Base-by-base conservation (phyloP, 2,113 vertebrate genomes). In the Terrapene triunguis region DNA sequence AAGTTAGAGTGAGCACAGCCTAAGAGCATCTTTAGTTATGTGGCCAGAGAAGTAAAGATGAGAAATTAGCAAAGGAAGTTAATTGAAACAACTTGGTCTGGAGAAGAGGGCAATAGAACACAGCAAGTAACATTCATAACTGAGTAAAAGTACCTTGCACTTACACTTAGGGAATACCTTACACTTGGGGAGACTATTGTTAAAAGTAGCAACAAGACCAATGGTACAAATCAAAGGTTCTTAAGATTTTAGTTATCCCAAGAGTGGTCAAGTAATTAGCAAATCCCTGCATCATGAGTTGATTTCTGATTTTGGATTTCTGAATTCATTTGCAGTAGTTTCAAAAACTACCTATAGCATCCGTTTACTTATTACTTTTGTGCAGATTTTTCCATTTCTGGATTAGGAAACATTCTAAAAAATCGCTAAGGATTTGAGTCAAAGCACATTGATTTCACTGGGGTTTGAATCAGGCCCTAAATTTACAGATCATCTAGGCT, bases 231-330 rank as follows among this genome's bases (percentile, higher is more conserved):
- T 90, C 1, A 1, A 83, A 85, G 88, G 92, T 95, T 87, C 88
- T 54, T 87, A 87, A 83, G 57, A 27, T 69, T 90, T 95, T 95
- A 83, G 97, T 98, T 96, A 97, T 97, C 96, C 93, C 89, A 89
- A 93, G 97, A 96, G 97, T 96, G 96, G 80, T n/a, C 6, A 38
- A 89, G 92, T 95, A 90, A 97, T 98, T 98, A 97, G 94, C 78
- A 96, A 95, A 90, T 96, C 95, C 51, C 25, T 92, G 85, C 96
- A 88, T 95, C 82, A 95, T 65, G 92, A 94, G 84, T 93, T 95
- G 84, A 89, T 22, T 53, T 32, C 54, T 91, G 88, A 42, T 74
- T 38, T 42, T 93, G 85, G 72, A 79, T 95, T 78, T 95, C 92
- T 93, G 87, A 97, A 97, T 82, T 89, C 69, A 57, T 62, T 82